Evolutionary conservation across 2,113 vertebrate species (phyloP), one percentile per base, ranked within the genome.

Genomic region (Amblyopsis rosae): DNA sequence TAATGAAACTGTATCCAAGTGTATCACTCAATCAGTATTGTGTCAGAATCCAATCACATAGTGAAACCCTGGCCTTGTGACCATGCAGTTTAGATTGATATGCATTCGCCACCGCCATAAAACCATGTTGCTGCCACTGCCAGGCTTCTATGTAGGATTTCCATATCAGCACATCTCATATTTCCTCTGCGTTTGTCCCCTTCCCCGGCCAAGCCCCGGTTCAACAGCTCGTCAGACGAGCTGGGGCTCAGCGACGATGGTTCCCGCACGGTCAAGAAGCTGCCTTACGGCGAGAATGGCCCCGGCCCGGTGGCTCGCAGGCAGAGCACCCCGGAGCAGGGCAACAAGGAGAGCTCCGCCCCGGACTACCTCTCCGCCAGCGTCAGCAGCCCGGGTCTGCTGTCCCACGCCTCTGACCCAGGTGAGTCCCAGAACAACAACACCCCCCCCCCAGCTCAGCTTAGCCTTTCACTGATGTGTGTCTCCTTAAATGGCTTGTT

Each of bases 311-410:
- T 12, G 54, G 33, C 88, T 16, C 92, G 95, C 80, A 93, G 96
- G 68, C 96, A 95, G 78, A 98, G 96, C 59, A 96, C 95, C 15
- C 95, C 96, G 1, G 95, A 93, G 4, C 94, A 92, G 65, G 92
- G 93, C 64, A 89, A 90, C 69, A 92, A 91, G 76, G 0, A 95
- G 70, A 76, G 88, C 48, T 82, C 88, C 0, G 68, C 84, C 26
- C 87, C 91, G 53, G 17, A 93, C 65, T 93, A 92, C 62, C 93
- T 95, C 82, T 94, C 92, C 56, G 92, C 81, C 87, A 95, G 95
- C 75, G 81, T 95, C 87, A 94, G 94, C 86, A 96, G 94, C 88
- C 93, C 94, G 0, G 95, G 93, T 15, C 45, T 95, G 53, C 83
- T 94, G 76, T 88, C 90, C 13, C 88, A 89, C 1, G 60, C 87